Evolutionary conservation across 2,888 invertebrate species (phyloP), one percentile per base, ranked within the genome.

Genomic region (Pristionchus entomophagus): DNA sequence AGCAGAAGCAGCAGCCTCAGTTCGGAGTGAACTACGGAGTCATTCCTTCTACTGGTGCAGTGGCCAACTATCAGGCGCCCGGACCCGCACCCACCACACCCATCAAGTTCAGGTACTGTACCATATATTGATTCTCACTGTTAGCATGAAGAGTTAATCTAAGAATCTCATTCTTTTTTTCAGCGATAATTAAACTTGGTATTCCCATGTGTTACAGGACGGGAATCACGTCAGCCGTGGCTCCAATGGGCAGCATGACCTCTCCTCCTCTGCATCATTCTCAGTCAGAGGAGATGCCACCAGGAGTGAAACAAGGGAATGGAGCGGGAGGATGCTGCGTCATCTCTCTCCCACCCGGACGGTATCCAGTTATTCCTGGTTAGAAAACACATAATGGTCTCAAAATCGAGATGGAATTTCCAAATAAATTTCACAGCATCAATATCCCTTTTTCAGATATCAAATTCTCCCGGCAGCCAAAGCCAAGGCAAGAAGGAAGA

Each of bases 331-430:
- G 62, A 5, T 85, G 85, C 56, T 85, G 85, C 41, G 77, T 85
- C 3, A 85, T 85, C 38, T 73, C 85, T 10, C 85, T 85, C 22
- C 85, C 85, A n/a, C 73, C 85, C 38, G 85, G 85, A 77, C 51
- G 85, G 85, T 85, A 84, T 65, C 83, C 32, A 82, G 51, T 80
- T 51, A 51, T 80, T 35, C 14, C 78, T 80, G 78, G 78, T 80
- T 80, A 80, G 51, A 73, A 14, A 45, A 14, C 6, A 45, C 8
- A 45, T 6, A 45, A 45, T n/a, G n/a, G n/a, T n/a, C n/a, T 45
- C 45, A 45, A n/a, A n/a, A 6, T 45, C 45, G 45, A 45, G 56
- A n/a, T 5, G 56, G 22, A 5, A n/a, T 56, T 56, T 22, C 56
- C 45, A n/a, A n/a, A n/a, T 26, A 56, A 26, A 56, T 22, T 62